Evolutionary conservation across 2,113 vertebrate species (phyloP).

Genomic region (Istiophorus platypterus): DNA sequence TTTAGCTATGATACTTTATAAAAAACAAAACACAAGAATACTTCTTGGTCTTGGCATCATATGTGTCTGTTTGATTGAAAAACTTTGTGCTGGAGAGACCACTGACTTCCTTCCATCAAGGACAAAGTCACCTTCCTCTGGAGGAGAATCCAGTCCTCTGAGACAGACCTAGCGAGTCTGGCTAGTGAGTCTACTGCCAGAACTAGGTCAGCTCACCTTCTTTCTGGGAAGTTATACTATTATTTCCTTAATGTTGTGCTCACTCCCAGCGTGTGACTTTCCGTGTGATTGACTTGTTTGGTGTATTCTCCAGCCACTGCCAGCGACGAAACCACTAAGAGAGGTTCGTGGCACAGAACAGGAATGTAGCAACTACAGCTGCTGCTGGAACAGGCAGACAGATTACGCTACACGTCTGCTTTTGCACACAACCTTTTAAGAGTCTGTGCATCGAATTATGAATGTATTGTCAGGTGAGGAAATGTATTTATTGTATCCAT

Average conservation of each 20-base stretch:
- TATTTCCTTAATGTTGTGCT: conserved; percentile 65
- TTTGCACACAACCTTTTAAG: not conserved
- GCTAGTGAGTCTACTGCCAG: conserved; percentile 60
- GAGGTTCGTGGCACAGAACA: conserved; percentile 14
- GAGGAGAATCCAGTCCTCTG: conserved; percentile 69
- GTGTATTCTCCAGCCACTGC: conserved; percentile 37
- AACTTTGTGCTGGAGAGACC: conserved; percentile 51
- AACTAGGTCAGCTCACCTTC: conserved; percentile 78
- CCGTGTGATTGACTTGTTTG: conserved; percentile 65
- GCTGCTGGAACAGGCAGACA: not conserved
- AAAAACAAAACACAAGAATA: not conserved
- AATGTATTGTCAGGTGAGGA: not conserved
- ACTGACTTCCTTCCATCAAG: conserved; percentile 73
- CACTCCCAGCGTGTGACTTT: conserved; percentile 67
- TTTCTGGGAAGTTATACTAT: conserved; percentile 70
- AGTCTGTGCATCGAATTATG: not conserved
- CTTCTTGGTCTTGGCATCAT: conserved; percentile 2
- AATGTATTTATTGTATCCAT: not conserved
- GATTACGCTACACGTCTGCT: not conserved
- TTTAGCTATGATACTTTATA: not conserved
- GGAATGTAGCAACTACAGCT: conserved; percentile 13
- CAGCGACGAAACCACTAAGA: conserved; percentile 14
- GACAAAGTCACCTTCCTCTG: conserved; percentile 76
- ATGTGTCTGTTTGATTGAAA: conserved; percentile 24
- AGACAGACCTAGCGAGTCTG: conserved; percentile 57